phyloP scores from a whole-genome alignment of 2,113 vertebrate genomes.

The Hirundichthys speculiger region DNA sequence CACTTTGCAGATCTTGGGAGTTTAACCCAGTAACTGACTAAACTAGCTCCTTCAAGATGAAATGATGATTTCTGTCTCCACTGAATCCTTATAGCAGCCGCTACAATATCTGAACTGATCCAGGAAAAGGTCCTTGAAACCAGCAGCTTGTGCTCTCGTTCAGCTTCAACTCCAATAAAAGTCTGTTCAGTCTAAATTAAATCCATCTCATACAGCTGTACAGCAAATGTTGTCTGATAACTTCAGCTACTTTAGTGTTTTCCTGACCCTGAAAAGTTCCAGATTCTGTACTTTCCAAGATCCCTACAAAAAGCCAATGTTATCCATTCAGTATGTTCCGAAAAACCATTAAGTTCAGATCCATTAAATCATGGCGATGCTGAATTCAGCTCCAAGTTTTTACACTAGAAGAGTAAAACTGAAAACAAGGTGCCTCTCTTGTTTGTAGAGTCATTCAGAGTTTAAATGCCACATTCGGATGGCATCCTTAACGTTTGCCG shows the following conservation, averaged over 20 bases:
- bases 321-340: slow-evolving; percentile 2
- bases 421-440: no score
- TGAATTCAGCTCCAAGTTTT: background rate
- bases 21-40: background rate
- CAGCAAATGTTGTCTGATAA: background rate
- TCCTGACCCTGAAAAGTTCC: slow-evolving; percentile 1
- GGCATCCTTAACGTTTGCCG: no score
- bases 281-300: slow-evolving; percentile 18
- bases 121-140: background rate
- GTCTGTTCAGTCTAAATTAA: no score
- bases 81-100: slow-evolving; percentile 2
- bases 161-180: background rate
- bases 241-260: background rate
- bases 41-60: background rate
- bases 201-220: background rate
- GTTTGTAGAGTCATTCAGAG: no score
- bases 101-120: background rate
- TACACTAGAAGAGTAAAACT: background rate
- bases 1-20: no score
- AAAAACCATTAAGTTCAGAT: slow-evolving; percentile 4
- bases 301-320: slow-evolving; percentile 7
- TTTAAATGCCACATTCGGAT: background rate
- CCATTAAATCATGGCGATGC: slow-evolving; percentile 4
- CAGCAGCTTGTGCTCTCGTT: background rate
- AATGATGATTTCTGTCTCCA: background rate